Percentiles rank a stretch among this genome's conserved stretches.
These are phyloP conservation scores for Sebastiscus albofasciatus DNA, from an alignment of 2,797 vertebrate species.

Conservation along the genomic window DNA sequence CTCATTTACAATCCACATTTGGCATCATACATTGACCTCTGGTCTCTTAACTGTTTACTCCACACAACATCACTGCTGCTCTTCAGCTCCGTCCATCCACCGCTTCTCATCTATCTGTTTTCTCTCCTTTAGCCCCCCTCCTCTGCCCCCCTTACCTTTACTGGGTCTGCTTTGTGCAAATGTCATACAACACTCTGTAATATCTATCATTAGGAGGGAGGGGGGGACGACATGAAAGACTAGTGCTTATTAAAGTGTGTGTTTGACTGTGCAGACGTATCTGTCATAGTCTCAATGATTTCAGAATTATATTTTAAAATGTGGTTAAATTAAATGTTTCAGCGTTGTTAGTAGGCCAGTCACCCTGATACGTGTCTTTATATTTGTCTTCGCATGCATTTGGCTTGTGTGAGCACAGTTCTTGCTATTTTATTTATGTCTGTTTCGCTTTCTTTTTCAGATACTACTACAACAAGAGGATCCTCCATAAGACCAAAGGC, in stretches of 20 bases:
- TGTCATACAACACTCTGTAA: slow-evolving; percentile 77
- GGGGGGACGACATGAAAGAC: slow-evolving; percentile 55
- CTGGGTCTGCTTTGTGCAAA: slow-evolving; percentile 73
- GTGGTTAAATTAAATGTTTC: slow-evolving; percentile 12
- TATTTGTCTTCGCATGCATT: neutral
- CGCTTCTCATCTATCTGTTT: slow-evolving; percentile 35
- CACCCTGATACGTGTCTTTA: neutral
- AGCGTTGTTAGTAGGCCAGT: neutral
- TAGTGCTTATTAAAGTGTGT: slow-evolving; percentile 66
- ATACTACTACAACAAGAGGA: slow-evolving; percentile 96
- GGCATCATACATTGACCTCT: slow-evolving; percentile 40
- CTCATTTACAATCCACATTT: slow-evolving; percentile 1
- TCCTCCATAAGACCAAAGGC: slow-evolving; percentile 95
- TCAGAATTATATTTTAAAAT: slow-evolving; percentile 7
- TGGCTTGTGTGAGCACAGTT: neutral
- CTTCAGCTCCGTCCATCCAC: slow-evolving; percentile 41
- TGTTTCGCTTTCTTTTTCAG: slow-evolving; percentile 66
- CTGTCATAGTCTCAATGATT: slow-evolving; percentile 42
- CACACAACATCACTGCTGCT: slow-evolving; percentile 29
- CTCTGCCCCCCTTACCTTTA: slow-evolving; percentile 1
- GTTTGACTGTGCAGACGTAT: slow-evolving; percentile 44
- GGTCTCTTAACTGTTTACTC: slow-evolving; percentile 61
- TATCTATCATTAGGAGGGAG: slow-evolving; percentile 57
- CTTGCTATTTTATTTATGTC: neutral
- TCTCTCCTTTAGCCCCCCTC: neutral